Percentiles rank a stretch among this genome's conserved stretches.
Conservation (phyloP, 2,113 vertebrate genomes). For the Scortum barcoo region DNA sequence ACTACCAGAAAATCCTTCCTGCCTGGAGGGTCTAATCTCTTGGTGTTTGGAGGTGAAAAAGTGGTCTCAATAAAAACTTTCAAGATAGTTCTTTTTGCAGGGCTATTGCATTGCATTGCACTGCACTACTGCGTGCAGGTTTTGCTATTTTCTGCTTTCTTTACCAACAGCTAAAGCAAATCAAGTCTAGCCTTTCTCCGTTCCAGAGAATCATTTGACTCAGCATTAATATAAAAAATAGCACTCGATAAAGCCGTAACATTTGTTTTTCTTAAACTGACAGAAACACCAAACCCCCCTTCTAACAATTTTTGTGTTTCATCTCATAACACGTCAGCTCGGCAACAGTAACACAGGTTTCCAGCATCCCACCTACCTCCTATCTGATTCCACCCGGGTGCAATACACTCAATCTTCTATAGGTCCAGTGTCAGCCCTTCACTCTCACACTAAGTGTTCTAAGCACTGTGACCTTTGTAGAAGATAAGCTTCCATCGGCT, state of each 20-base stretch:
- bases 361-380: constrained; percentile 3
- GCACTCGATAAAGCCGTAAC: neutral
- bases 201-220: neutral
- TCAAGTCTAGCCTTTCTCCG: neutral
- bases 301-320: constrained; percentile 3
- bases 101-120: neutral
- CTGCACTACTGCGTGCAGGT: too few relatives aligned
- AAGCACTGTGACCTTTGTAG: constrained; percentile 81
- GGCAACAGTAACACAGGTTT: constrained; percentile 3
- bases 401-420: constrained; percentile 53
- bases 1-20: constrained; percentile 18
- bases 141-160: constrained; percentile 4
- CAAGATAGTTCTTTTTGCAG: neutral
- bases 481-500: constrained; percentile 77
- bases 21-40: constrained; percentile 15
- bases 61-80: constrained; percentile 27
- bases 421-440: constrained; percentile 61
- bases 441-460: constrained; percentile 76
- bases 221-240: neutral
- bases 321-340: neutral
- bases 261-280: neutral
- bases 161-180: neutral
- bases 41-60: constrained; percentile 19
- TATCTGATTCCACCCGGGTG: constrained; percentile 38
- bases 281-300: constrained; percentile 12